Evolutionary conservation across 2,113 vertebrate genomes (phyloP), one percentile per base, ranked within the genome.

Genomic region (Aleadryas rufinucha): DNA sequence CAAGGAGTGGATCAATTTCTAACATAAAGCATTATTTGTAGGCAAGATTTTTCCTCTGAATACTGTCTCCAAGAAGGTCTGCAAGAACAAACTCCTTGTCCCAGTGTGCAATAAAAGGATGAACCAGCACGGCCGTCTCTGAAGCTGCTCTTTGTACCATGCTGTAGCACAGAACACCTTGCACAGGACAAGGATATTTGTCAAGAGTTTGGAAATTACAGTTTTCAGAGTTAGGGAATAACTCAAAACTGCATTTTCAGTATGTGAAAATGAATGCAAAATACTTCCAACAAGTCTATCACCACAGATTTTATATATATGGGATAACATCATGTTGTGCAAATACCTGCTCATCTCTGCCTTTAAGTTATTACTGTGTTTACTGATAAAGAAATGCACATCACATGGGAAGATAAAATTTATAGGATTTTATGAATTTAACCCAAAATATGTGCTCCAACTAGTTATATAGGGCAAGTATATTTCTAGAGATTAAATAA

Each of bases 91-190:
- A 50, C n/a, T 47, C 22, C 27, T 74, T 60, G n/a, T 28, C 31
- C 72, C 52, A 42, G 2, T 3, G 10, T 33, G 31, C 42, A 74
- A 35, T 12, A 30, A 23, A 61, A 54, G 47, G 14, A 70, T 33
- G 22, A 39, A 61, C 13, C 35, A 86, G 42, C n/a, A n/a, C 0
- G 0, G 22, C 27, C 37, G 26, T 35, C 71, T 47, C 54, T n/a
- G 54, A 49, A 69, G 45, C 33, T 5, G 1, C 53, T 41, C 26
- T 30, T 61, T 80, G n/a, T 11, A 37, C n/a, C 30, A 7, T 3
- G 23, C 8, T 87, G 50, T n/a, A 68, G 23, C 7, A 33, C 27
- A 72, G 20, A 45, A 9, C 8, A 18, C 17, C 23, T 64, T 37
- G 27, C 35, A 56, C 21, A 54, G 45, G 13, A 39, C 16, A 56